Evolutionary conservation across 2,113 vertebrate species (phyloP).

Genomic region (Antechinus flavipes): DNA sequence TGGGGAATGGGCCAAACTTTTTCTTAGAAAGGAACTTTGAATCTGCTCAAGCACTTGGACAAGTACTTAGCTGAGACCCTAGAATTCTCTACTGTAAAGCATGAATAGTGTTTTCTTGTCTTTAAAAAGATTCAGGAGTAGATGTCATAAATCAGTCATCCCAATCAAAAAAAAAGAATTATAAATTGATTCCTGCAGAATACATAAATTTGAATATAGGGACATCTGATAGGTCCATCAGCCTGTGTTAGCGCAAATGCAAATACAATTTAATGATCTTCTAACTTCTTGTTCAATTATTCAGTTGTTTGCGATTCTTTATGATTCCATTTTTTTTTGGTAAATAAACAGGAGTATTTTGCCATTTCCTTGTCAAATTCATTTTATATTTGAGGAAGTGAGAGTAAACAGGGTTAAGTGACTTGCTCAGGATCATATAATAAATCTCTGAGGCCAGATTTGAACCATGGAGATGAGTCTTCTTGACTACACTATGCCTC

Average conservation of each 20-base stretch:
- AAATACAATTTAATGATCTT: not conserved
- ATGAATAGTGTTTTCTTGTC: not conserved
- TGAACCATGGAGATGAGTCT: not conserved
- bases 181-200: not conserved
- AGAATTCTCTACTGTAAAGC: not conserved
- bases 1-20: conserved; percentile 1
- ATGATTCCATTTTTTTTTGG: not conserved
- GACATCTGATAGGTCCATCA: not conserved
- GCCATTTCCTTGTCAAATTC: not conserved
- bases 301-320: not conserved
- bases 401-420: not conserved
- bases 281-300: not conserved
- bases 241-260: not conserved
- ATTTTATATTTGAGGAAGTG: not conserved
- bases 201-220: not conserved
- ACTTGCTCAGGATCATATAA: not conserved
- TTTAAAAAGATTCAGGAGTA: not conserved
- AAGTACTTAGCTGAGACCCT: not conserved
- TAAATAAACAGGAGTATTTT: too few relatives aligned
- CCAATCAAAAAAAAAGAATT: not conserved
- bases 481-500: not conserved
- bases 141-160: not conserved
- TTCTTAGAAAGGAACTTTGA: conserved; percentile 6
- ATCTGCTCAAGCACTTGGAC: conserved; percentile 4
- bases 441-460: not conserved